phyloP scores from a whole-genome alignment of 2,113 vertebrate species.

The Trichechus manatus region DNA sequence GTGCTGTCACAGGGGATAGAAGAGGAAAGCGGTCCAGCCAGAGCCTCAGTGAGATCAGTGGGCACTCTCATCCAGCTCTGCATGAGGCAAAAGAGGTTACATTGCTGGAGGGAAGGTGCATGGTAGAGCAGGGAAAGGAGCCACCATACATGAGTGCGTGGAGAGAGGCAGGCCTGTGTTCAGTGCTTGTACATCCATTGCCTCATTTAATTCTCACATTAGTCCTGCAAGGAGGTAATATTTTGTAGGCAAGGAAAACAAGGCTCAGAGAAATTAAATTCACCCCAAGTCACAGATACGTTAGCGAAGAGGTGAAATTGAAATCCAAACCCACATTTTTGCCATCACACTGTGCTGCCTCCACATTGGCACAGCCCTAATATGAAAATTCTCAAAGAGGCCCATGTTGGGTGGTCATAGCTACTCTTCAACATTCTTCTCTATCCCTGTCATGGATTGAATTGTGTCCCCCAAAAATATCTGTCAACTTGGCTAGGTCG shows the following conservation, averaged over 20 bases:
- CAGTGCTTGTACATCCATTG: not conserved
- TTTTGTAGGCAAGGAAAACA: constrained; percentile 6
- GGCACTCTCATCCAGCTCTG: not conserved
- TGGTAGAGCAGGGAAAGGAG: not conserved
- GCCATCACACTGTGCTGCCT: not conserved
- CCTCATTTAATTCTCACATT: not conserved
- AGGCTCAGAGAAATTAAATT: not conserved
- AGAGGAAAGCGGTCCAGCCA: not conserved
- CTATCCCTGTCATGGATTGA: not conserved
- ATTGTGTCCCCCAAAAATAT: too few relatives aligned
- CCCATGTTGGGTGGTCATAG: not conserved
- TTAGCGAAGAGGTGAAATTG: not conserved
- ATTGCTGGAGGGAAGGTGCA: not conserved
- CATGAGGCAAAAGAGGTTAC: not conserved
- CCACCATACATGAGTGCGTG: accelerated
- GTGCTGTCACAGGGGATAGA: not conserved
- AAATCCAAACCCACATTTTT: not conserved
- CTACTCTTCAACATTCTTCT: not conserved
- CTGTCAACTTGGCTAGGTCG: too few relatives aligned
- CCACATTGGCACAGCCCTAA: accelerated
- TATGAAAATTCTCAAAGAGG: not conserved
- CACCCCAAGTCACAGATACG: not conserved
- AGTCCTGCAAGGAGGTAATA: not conserved
- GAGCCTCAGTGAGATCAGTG: not conserved
- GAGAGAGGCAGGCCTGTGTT: not conserved